Evolutionary conservation across 2,113 vertebrate species (phyloP).

Genomic region (Etheostoma spectabile): DNA sequence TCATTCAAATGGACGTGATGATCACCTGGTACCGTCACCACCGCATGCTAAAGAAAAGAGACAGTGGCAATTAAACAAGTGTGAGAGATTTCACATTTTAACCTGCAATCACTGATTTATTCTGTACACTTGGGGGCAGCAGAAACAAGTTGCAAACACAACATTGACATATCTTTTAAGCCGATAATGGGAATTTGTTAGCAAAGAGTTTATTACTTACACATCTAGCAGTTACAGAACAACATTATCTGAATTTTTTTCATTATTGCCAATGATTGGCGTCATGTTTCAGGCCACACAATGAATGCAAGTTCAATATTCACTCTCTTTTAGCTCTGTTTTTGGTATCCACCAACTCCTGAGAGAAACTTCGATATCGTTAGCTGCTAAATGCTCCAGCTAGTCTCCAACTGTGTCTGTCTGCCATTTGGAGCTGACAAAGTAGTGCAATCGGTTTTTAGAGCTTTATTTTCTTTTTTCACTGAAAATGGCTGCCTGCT

Average conservation of each 20-base stretch:
- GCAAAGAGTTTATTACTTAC: not conserved
- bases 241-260: not conserved
- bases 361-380: not conserved
- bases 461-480: no score
- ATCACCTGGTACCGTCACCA: conserved; percentile 61
- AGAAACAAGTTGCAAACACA: not conserved
- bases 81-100: not conserved
- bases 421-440: not conserved
- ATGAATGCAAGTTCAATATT: not conserved
- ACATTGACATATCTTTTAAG: not conserved
- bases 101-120: not conserved
- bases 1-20: conserved; percentile 76
- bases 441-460: no score
- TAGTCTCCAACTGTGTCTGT: not conserved
- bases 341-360: not conserved
- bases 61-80: not conserved
- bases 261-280: not conserved
- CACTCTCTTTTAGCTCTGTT: not conserved
- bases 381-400: not conserved
- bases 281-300: not conserved
- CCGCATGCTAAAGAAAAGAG: conserved; percentile 49
- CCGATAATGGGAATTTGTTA: not conserved
- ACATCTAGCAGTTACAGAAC: not conserved
- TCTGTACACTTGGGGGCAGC: not conserved
- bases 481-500: no score